These are phyloP conservation scores for Heliconius cydno DNA, from an alignment of 2,888 invertebrate species.

Conservation along the genomic window DNA sequence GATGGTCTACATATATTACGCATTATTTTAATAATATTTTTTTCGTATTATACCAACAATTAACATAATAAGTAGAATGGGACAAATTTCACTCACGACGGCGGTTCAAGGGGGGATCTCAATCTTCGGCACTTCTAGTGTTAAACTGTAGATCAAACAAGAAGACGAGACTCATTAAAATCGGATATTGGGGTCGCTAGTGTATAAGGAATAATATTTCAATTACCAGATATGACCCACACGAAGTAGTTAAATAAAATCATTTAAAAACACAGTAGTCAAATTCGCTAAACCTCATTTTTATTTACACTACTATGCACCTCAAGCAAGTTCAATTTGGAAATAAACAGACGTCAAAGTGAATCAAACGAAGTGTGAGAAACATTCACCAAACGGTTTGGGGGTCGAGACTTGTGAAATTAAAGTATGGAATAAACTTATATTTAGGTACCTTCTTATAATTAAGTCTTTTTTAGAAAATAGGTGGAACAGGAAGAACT, in stretches of 20 bases:
- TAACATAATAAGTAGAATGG: no score
- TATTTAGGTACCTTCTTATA: neutral
- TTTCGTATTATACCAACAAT: no score
- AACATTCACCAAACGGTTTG: conserved; percentile 9
- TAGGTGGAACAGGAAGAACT: neutral
- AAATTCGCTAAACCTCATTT: neutral
- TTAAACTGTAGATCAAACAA: no score
- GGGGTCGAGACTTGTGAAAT: neutral
- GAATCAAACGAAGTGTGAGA: neutral
- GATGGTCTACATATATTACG: no score
- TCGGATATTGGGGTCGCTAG: no score
- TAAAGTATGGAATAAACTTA: neutral
- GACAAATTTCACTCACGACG: no score
- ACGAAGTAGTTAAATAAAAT: neutral
- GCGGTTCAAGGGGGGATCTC: no score
- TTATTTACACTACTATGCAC: conserved; percentile 19
- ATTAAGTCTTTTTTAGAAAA: neutral
- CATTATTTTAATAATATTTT: no score
- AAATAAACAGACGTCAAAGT: conserved; percentile 20
- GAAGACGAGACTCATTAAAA: no score
- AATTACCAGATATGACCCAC: no score
- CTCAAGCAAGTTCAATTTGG: neutral
- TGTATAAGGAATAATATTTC: no score
- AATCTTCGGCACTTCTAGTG: no score
- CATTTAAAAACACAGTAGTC: neutral